Conservation (phyloP, 2,113 vertebrate genomes). For the Chaetodon trifascialis region DNA sequence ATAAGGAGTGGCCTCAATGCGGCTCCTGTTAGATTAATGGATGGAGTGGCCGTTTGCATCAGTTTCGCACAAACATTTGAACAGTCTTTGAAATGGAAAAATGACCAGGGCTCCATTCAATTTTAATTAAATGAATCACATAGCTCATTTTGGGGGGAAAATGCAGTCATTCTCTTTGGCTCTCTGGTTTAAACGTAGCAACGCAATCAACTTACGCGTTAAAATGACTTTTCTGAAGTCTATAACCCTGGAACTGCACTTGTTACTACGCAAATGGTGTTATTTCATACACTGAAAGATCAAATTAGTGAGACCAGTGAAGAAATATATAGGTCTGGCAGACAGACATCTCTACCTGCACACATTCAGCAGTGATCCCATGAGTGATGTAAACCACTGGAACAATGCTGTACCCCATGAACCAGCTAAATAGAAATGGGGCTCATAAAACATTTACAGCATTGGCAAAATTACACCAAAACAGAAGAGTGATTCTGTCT, state of each 20-base stretch:
- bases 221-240: constrained; percentile 4
- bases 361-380: constrained; percentile 27
- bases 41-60: constrained; percentile 48
- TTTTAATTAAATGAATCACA: constrained; percentile 45
- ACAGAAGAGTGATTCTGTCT: constrained; percentile 28
- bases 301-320: constrained; percentile 28
- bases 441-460: constrained; percentile 56
- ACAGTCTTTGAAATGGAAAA: constrained; percentile 40
- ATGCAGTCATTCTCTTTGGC: constrained; percentile 22
- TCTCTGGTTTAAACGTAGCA: constrained; percentile 3
- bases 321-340: constrained; percentile 48
- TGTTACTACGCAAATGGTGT: constrained; percentile 22
- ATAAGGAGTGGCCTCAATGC: constrained; percentile 42
- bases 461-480: constrained; percentile 44
- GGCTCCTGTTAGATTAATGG: constrained; percentile 33
- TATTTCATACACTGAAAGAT: constrained; percentile 23
- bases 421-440: constrained; percentile 42
- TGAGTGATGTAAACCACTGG: constrained; percentile 40
- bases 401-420: constrained; percentile 58
- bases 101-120: constrained; percentile 19
- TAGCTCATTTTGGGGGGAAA: constrained; percentile 35
- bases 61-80: constrained; percentile 41
- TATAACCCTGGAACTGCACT: constrained; percentile 24
- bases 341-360: constrained; percentile 46
- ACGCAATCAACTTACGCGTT: neutral